Percentiles rank a stretch among this genome's conserved stretches.
Evolutionary conservation across 2,797 vertebrate species (phyloP).

Genomic region (Tenualosa thibaudeaui): DNA sequence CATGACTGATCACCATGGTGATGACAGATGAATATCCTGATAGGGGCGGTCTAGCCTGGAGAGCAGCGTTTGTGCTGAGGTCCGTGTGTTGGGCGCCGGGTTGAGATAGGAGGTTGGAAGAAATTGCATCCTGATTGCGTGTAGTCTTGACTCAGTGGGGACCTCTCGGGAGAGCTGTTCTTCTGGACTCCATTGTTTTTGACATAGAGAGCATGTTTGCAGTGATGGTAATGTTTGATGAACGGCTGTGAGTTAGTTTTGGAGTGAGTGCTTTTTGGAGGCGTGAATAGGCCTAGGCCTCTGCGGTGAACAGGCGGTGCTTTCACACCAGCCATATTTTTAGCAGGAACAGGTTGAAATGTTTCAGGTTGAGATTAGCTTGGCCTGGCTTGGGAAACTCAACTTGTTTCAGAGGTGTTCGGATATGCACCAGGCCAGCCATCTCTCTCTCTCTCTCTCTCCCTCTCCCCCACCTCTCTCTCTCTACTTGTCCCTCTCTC

Average conservation of each 20-base stretch:
- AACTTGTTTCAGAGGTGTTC: slow-evolving; percentile 8
- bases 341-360: not conserved
- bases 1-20: slow-evolving; percentile 7
- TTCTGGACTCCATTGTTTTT: not conserved
- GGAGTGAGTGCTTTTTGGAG: not conserved
- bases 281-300: not conserved
- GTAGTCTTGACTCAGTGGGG: not conserved
- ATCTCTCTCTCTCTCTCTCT: not conserved
- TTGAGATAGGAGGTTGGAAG: not conserved
- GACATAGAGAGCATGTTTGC: not conserved
- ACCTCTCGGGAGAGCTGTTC: not conserved
- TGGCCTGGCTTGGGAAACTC: not conserved
- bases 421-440: not conserved
- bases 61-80: not conserved
- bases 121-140: not conserved
- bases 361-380: not conserved
- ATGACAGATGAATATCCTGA: slow-evolving; percentile 21
- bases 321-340: not conserved
- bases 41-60: not conserved
- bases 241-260: not conserved
- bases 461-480: not conserved
- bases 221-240: not conserved
- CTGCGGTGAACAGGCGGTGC: not conserved
- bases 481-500: not conserved
- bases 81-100: not conserved